A percentile compares a stretch with the other conserved stretches of the same genome.
Conservation (phyloP, 2,888 invertebrate genomes). For the Hesperia comma region DNA sequence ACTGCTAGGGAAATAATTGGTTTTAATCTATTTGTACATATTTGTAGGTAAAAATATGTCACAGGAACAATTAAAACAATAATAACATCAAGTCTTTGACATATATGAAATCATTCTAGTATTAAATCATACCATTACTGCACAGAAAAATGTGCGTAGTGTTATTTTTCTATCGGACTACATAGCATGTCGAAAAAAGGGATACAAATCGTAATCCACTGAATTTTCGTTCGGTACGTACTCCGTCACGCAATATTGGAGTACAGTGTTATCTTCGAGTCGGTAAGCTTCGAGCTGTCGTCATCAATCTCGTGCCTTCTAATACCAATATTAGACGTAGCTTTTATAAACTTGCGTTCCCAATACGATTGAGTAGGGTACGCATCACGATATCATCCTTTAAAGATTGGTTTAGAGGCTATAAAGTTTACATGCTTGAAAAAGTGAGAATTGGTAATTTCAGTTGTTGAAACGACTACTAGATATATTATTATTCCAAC, state of each 20-base stretch:
- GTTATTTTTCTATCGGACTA: conserved; percentile 25
- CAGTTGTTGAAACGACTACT: no score
- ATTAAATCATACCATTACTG: neutral
- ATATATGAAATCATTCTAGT: neutral
- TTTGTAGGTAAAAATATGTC: no score
- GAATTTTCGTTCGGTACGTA: conserved; percentile 50
- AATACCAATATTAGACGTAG: conserved; percentile 40
- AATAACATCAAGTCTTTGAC: neutral
- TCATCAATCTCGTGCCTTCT: conserved; percentile 65
- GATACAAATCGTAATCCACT: conserved; percentile 52
- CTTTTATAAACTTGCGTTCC: conserved; percentile 17
- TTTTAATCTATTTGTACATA: neutral
- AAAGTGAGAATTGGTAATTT: no score
- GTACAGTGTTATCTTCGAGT: conserved; percentile 62
- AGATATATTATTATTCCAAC: no score
- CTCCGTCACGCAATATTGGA: conserved; percentile 69
- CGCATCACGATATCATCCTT: no score
- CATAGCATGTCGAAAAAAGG: conserved; percentile 50
- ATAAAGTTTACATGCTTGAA: no score
- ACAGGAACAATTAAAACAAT: neutral
- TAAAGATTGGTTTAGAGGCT: no score
- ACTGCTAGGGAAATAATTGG: neutral
- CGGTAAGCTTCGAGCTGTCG: conserved; percentile 57
- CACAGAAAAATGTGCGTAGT: conserved; percentile 2
- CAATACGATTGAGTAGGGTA: conserved; percentile 1